Evolutionary conservation across 2,888 invertebrate species (phyloP).

Genomic region (Drosophila fungiperda): DNA sequence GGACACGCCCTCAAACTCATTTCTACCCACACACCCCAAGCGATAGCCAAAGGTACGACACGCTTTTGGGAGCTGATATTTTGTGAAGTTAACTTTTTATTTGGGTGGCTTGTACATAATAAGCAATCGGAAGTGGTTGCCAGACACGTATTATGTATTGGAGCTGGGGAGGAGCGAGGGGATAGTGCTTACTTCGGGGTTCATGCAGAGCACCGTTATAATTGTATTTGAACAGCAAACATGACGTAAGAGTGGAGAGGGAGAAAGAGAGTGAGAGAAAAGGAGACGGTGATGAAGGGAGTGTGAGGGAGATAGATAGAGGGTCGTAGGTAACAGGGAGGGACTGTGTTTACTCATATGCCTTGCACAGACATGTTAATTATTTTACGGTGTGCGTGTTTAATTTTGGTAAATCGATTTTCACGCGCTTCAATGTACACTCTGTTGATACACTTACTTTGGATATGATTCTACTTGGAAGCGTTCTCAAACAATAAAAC

Average conservation of each 20-base stretch:
- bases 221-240: conserved; percentile 50
- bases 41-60: conserved; percentile 4
- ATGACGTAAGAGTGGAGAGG: conserved; percentile 14
- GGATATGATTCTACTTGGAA: background rate
- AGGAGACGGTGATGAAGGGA: background rate
- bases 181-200: conserved; percentile 40
- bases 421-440: conserved; percentile 51
- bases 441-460: background rate
- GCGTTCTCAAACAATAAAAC: conserved; percentile 41
- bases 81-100: conserved; percentile 43
- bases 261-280: background rate
- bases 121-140: conserved; percentile 74
- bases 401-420: conserved; percentile 78
- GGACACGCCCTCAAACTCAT: conserved; percentile 15
- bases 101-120: conserved; percentile 60
- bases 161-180: background rate
- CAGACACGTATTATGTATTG: conserved; percentile 62
- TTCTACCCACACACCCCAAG: background rate
- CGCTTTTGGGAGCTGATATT: conserved; percentile 30
- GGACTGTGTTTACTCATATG: conserved; percentile 74
- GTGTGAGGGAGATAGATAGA: background rate
- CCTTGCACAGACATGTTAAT: conserved; percentile 80
- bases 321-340: conserved; percentile 16
- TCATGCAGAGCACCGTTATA: conserved; percentile 30
- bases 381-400: conserved; percentile 69